Percentiles rank a stretch among this genome's conserved stretches.
Conservation (phyloP, 1,140 invertebrate genomes). For the Neotoxoptera formosana region DNA sequence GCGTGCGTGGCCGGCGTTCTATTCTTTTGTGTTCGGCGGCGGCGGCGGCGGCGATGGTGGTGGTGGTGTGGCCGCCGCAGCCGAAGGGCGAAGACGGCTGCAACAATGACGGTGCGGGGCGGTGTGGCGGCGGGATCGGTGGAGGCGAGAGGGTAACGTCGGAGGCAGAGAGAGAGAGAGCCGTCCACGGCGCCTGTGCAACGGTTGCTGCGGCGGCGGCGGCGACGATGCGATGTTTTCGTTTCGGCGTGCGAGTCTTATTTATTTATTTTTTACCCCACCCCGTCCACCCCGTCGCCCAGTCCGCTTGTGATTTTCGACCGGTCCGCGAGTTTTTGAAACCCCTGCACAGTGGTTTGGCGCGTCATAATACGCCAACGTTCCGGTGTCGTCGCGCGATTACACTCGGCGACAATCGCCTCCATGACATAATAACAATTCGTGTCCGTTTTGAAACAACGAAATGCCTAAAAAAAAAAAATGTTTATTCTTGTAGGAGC, state of each 20-base stretch:
- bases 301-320: not conserved
- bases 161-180: not conserved
- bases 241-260: slow-evolving; percentile 39
- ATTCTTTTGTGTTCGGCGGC: not conserved
- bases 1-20: slow-evolving; percentile 16
- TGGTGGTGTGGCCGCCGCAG: not conserved
- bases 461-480: too few species aligned
- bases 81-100: slow-evolving; percentile 50
- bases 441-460: too few species aligned
- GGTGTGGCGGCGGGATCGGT: not conserved
- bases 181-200: slow-evolving; percentile 7
- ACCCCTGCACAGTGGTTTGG: slow-evolving; percentile 5
- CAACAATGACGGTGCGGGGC: not conserved
- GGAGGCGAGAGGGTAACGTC: not conserved
- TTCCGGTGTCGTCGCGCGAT: not conserved
- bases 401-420: too few species aligned
- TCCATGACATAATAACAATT: too few species aligned
- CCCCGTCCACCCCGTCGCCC: not conserved
- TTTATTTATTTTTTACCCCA: not conserved
- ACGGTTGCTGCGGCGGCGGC: not conserved
- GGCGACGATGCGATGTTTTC: not conserved
- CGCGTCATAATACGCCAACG: not conserved
- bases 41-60: not conserved
- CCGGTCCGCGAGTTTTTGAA: not conserved
- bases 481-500: too few species aligned